Evolutionary conservation across 2,113 vertebrate genomes (phyloP), one percentile per base, ranked within the genome.

Genomic region (Oncorhynchus nerka): DNA sequence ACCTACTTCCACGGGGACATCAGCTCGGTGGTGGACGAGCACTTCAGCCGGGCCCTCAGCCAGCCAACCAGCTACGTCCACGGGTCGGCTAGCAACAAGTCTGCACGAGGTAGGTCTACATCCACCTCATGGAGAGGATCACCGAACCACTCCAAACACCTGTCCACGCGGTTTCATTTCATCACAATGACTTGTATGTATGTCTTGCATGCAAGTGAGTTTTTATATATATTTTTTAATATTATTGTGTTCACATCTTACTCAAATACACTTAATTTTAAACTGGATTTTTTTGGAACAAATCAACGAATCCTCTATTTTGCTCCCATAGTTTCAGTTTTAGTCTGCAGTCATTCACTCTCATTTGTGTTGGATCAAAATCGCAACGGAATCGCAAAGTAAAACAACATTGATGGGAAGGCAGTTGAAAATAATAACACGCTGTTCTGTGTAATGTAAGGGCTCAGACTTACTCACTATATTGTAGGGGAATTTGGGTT

Each of bases 1-100:
- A 99, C 96, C 24, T 99, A 99, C 87, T 98, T 99, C 90, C 97
- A 97, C 80, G 97, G 98, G 20, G 98, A 99, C 92, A 98, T 98
- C 92, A 97, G 97, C 79, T 89, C 96, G 0, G 98, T 99, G 86
- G 97, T 99, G 85, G 98, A 99, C 9, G 96, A 98, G 76, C 98
- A 99, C 89, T 99, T 99, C 93, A 99, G 96, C 92, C 93, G 98
- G 73, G 98, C 98, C 0, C 94, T 99, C 64, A 99, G 97, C 89
- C 97, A 97, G 89, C 93, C 95, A 65, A 94, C 93, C 73, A 93
- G 92, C 76, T 94, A 92, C 81, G 89, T 90, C 0, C 85, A 94
- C 0, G 94, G 94, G 75, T 92, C 93, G 8, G 68, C 82, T 19
- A 84, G 92, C 84, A 85, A 86, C 69, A 97, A 96, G 87, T 73